Evolutionary conservation across 2,888 invertebrate species (phyloP).

Genomic region (Coenonympha glycerion): DNA sequence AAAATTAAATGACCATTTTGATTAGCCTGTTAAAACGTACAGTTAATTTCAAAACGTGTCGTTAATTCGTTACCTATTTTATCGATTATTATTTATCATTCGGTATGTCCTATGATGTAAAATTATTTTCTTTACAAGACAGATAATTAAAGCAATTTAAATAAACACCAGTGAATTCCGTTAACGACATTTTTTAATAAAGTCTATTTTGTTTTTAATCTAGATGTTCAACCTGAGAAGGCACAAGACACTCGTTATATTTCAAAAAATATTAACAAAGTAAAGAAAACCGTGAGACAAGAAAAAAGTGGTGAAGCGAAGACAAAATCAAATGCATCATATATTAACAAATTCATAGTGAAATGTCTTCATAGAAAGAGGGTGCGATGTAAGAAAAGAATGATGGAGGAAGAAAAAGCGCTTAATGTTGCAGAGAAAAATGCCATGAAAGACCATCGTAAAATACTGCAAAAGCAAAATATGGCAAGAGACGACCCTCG

Average conservation of each 20-base stretch:
- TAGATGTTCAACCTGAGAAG: neutral
- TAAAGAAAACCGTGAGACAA: neutral
- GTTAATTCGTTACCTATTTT: too few species aligned
- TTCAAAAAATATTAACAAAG: neutral
- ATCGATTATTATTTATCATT: too few species aligned
- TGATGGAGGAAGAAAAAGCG: slow-evolving; percentile 29
- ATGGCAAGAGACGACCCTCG: slow-evolving; percentile 27
- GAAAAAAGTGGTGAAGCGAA: slow-evolving; percentile 10
- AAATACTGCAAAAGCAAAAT: slow-evolving; percentile 27
- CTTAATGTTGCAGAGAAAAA: slow-evolving; percentile 21
- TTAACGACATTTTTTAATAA: too few species aligned
- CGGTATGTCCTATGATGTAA: too few species aligned
- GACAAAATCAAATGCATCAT: neutral
- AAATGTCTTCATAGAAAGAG: slow-evolving; percentile 14
- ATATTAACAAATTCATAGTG: neutral
- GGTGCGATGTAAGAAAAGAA: slow-evolving; percentile 19
- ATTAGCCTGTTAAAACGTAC: too few species aligned
- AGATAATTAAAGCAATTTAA: too few species aligned
- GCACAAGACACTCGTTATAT: neutral
- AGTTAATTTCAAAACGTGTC: too few species aligned
- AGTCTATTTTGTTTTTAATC: neutral
- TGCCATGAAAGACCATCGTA: slow-evolving; percentile 25
- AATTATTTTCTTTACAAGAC: too few species aligned
- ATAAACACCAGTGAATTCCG: too few species aligned
- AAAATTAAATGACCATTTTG: too few species aligned